A percentile compares a stretch with the other conserved stretches of the same genome.
Evolutionary conservation across 2,888 invertebrate species (phyloP).

Genomic region (Empis stercorea): DNA sequence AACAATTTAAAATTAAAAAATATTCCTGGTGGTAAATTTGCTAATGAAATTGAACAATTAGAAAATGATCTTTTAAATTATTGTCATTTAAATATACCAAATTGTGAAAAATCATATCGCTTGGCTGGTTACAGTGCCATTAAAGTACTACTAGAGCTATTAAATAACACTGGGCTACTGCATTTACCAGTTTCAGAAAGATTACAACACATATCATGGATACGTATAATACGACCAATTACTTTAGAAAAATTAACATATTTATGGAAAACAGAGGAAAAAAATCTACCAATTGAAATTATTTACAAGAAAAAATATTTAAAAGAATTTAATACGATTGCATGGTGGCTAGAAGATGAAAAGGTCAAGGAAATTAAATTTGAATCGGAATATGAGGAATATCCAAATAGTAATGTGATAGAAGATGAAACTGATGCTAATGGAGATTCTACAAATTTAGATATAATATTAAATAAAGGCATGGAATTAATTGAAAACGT

Average conservation of each 20-base stretch:
- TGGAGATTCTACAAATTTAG: constrained; percentile 3
- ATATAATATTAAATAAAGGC: constrained; percentile 8
- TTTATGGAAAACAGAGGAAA: constrained; percentile 8
- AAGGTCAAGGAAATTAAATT: constrained; percentile 17
- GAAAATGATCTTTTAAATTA: constrained; percentile 24
- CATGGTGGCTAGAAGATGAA: constrained; percentile 26
- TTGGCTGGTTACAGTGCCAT: constrained; percentile 22
- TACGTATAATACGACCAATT: constrained; percentile 23
- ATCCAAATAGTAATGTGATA: background rate
- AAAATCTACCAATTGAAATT: constrained; percentile 18
- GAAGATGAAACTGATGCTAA: background rate
- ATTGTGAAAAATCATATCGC: constrained; percentile 18
- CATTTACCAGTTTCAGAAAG: constrained; percentile 9
- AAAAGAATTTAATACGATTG: constrained; percentile 16
- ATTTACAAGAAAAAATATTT: constrained; percentile 25
- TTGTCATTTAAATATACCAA: constrained; percentile 15
- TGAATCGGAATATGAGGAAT: background rate
- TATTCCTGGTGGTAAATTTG: constrained; percentile 8
- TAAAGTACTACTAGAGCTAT: constrained; percentile 18
- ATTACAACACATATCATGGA: constrained; percentile 18
- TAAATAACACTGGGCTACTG: constrained; percentile 14
- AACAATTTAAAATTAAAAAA: constrained; percentile 39
- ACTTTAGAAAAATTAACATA: constrained; percentile 16
- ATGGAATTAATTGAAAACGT: constrained; percentile 8
- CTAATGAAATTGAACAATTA: constrained; percentile 14